These are phyloP conservation scores for Listronotus oregonensis DNA, from an alignment of 1,140 invertebrate species.

Conservation along the genomic window DNA sequence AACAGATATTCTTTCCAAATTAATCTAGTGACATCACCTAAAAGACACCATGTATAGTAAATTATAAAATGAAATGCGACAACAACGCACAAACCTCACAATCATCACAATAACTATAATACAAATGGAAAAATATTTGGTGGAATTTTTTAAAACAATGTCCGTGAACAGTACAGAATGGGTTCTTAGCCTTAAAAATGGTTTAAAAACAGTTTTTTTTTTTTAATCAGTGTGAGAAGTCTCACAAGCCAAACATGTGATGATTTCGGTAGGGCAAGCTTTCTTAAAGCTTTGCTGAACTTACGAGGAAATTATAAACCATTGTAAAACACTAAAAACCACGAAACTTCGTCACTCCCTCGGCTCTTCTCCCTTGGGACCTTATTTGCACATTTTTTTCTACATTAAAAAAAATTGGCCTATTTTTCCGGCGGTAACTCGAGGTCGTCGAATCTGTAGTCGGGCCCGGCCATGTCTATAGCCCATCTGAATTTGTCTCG, in stretches of 20 bases:
- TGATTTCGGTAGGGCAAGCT: background rate
- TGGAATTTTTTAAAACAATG: background rate
- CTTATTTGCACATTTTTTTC: background rate
- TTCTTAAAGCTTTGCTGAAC: conserved; percentile 14
- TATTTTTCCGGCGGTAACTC: background rate
- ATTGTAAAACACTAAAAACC: background rate
- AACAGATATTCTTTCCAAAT: too few relatives aligned
- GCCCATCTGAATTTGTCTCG: conserved; percentile 99
- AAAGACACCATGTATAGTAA: background rate
- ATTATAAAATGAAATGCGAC: background rate
- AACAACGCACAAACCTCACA: background rate
- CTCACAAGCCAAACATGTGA: background rate
- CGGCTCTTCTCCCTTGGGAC: background rate
- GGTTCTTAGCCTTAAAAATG: too few relatives aligned
- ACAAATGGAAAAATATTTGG: conserved; percentile 1
- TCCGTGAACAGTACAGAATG: too few relatives aligned
- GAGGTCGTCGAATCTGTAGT: conserved; percentile 71
- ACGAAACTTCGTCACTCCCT: background rate
- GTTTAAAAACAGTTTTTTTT: background rate
- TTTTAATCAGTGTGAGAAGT: background rate
- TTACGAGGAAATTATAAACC: background rate
- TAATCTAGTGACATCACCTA: too few relatives aligned
- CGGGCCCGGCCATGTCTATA: conserved; percentile 97
- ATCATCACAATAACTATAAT: background rate
- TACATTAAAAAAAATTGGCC: background rate